Evolutionary conservation across 2,888 invertebrate genomes (phyloP).

Genomic region (Lathronympha strigana): DNA sequence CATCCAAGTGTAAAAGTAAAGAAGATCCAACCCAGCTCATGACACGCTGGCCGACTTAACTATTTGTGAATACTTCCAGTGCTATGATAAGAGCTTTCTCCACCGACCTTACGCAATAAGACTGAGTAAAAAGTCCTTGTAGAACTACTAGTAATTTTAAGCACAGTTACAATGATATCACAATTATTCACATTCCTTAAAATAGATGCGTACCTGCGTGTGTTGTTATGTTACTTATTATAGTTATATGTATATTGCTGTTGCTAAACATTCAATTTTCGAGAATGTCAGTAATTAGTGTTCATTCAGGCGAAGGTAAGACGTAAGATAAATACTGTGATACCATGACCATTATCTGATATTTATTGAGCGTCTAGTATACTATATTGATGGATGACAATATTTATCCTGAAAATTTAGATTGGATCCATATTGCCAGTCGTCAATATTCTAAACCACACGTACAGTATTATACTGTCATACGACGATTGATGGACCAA

Average conservation of each 20-base stretch:
- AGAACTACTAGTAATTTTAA: slow-evolving; percentile 47
- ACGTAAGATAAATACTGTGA: too few species aligned
- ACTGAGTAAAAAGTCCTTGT: slow-evolving; percentile 59
- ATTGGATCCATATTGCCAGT: too few species aligned
- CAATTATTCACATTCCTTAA: slow-evolving; percentile 40
- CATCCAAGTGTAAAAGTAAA: slow-evolving; percentile 78
- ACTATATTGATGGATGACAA: too few species aligned
- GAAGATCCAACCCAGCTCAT: slow-evolving; percentile 77
- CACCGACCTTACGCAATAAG: slow-evolving; percentile 70
- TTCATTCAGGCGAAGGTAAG: neutral
- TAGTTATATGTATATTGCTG: slow-evolving; percentile 31
- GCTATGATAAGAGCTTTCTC: slow-evolving; percentile 68
- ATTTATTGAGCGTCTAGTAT: too few species aligned
- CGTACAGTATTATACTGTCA: too few species aligned
- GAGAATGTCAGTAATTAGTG: slow-evolving; percentile 27
- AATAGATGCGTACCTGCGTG: slow-evolving; percentile 24
- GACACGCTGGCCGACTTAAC: slow-evolving; percentile 54
- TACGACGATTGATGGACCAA: too few species aligned
- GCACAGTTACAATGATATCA: slow-evolving; percentile 39
- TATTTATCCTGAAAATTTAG: too few species aligned
- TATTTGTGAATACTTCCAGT: slow-evolving; percentile 81
- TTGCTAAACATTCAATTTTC: slow-evolving; percentile 36
- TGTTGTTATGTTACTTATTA: slow-evolving; percentile 31
- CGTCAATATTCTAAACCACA: too few species aligned
- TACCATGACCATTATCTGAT: too few species aligned